Evolutionary conservation across 1,140 invertebrate species (phyloP).

Genomic region (Pseudomyrmex flavicornis): DNA sequence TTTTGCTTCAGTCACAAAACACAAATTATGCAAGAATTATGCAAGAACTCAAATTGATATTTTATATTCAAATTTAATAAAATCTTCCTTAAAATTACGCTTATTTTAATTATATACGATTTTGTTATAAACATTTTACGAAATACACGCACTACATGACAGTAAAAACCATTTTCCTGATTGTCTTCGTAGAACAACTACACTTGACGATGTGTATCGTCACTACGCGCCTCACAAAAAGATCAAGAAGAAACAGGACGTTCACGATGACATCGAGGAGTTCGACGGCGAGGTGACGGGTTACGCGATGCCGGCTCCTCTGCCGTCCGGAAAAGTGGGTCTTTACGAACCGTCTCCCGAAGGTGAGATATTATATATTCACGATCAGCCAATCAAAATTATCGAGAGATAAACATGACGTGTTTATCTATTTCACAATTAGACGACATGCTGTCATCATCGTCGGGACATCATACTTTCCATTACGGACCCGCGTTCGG

Average conservation of each 20-base stretch:
- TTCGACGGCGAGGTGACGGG: slow-evolving; percentile 85
- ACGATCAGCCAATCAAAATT: not conserved
- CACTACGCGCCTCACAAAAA: slow-evolving; percentile 83
- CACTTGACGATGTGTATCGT: slow-evolving; percentile 87
- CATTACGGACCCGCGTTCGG: slow-evolving; percentile 71
- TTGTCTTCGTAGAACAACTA: slow-evolving; percentile 84
- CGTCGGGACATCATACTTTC: slow-evolving; percentile 76
- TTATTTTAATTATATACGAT: no score
- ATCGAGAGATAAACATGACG: not conserved
- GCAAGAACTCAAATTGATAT: no score
- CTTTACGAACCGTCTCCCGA: slow-evolving; percentile 62
- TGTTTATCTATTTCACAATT: not conserved
- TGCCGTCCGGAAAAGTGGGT: slow-evolving; percentile 77
- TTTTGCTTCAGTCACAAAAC: no score
- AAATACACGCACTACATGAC: no score
- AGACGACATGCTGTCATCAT: slow-evolving; percentile 76
- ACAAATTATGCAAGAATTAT: no score
- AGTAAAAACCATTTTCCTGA: no score
- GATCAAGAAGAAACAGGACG: slow-evolving; percentile 74
- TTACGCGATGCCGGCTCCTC: slow-evolving; percentile 82
- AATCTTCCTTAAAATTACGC: no score
- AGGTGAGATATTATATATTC: not conserved
- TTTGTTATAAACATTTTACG: no score
- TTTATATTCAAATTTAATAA: no score
- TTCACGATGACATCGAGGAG: slow-evolving; percentile 79